Conservation (phyloP, 2,113 vertebrate genomes). For the Dendrocopos noguchii region DNA sequence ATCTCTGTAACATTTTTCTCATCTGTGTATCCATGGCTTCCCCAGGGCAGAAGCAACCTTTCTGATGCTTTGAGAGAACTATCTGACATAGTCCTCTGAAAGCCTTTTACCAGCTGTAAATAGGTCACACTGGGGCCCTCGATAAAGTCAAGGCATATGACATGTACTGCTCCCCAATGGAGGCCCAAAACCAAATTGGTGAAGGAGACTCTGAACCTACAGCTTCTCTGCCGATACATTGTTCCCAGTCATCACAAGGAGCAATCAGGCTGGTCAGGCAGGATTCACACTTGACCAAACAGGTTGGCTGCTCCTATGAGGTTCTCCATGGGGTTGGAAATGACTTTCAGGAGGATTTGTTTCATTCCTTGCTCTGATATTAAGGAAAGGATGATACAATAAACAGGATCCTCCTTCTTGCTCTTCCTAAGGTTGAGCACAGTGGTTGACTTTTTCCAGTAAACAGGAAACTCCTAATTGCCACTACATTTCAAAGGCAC, state of each 20-base stretch:
- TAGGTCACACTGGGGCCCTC: neutral
- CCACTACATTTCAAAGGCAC: neutral
- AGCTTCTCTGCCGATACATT: neutral
- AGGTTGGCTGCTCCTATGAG: neutral
- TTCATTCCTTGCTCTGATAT: rapidly evolving
- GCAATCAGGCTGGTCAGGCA: neutral
- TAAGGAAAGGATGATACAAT: neutral
- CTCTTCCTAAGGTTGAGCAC: neutral
- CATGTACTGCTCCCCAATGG: neutral
- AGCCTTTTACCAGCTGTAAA: neutral
- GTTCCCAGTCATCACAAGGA: neutral
- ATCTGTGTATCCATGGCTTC: neutral
- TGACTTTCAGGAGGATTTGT: neutral
- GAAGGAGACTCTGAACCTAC: neutral
- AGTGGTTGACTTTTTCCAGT: neutral
- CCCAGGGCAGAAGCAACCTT: neutral
- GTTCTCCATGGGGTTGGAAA: neutral
- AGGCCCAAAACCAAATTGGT: neutral
- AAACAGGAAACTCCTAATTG: neutral
- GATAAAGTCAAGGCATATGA: neutral
- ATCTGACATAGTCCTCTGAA: neutral
- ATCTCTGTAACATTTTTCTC: neutral
- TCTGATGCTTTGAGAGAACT: neutral
- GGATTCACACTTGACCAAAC: rapidly evolving
- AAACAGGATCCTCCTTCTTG: neutral